A percentile compares a stretch with the other conserved stretches of the same genome.
phyloP scores from a whole-genome alignment of 2,797 vertebrate genomes.

The Heliangelus exortis region DNA sequence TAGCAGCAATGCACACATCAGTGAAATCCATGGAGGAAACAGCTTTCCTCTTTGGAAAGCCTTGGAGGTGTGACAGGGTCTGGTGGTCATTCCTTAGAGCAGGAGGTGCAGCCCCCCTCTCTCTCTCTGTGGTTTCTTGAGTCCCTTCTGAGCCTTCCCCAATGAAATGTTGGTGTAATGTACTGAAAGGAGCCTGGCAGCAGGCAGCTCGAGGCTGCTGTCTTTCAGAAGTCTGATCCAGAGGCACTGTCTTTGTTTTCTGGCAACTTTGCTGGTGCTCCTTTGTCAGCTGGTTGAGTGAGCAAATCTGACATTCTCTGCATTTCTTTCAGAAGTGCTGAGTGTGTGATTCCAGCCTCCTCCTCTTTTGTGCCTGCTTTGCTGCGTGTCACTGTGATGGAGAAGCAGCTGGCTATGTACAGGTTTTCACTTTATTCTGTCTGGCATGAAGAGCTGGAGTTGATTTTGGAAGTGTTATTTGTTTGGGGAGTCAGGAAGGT shows the following conservation, averaged over 20 bases:
- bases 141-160: background rate
- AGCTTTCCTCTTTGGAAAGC: background rate
- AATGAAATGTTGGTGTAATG: background rate
- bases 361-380: conserved; percentile 11
- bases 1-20: background rate
- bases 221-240: background rate
- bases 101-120: background rate
- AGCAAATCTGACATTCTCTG: background rate
- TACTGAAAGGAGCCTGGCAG: background rate
- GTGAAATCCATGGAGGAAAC: background rate
- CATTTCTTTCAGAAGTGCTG: conserved; percentile 57
- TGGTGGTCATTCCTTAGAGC: background rate
- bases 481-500: conserved; percentile 33
- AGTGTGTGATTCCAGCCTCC: background rate
- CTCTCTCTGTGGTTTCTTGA: background rate
- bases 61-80: background rate
- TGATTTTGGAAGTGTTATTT: conserved; percentile 46
- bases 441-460: background rate
- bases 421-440: background rate
- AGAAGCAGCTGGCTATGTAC: background rate
- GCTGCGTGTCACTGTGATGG: background rate
- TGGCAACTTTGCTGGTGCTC: background rate
- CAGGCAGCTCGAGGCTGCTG: background rate
- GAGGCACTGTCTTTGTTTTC: background rate
- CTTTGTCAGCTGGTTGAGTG: conserved; percentile 11